Evolutionary conservation across 2,888 invertebrate genomes (phyloP).

Genomic region (Lycocerus yunnanus): DNA sequence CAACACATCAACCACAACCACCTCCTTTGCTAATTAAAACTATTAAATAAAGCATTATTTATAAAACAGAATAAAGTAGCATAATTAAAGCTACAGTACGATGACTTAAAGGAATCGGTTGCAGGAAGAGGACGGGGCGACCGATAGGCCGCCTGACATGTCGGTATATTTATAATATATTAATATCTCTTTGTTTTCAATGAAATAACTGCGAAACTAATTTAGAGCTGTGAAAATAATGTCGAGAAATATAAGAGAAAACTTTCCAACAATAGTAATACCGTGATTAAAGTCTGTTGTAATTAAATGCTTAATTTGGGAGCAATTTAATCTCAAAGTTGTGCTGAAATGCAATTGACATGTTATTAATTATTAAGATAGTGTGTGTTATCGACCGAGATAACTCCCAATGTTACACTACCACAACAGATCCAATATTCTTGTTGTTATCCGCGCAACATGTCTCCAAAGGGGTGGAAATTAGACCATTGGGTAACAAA

Average conservation of each 20-base stretch:
- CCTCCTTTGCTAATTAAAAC: too few relatives aligned
- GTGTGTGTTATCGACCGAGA: constrained; percentile 25
- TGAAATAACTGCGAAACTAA: not conserved
- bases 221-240: not conserved
- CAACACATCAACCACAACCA: too few relatives aligned
- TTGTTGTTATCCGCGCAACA: constrained; percentile 24
- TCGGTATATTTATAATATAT: too few relatives aligned
- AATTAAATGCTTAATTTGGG: not conserved
- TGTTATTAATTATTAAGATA: constrained; percentile 24
- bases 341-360: constrained; percentile 20
- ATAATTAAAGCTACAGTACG: too few relatives aligned
- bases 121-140: too few relatives aligned
- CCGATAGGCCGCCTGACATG: too few relatives aligned
- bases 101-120: too few relatives aligned
- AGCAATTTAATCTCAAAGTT: not conserved
- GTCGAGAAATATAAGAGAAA: not conserved
- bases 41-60: too few relatives aligned
- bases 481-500: constrained; percentile 24
- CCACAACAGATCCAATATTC: constrained; percentile 24
- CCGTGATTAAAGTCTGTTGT: not conserved
- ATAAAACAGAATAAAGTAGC: too few relatives aligned
- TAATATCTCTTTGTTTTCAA: not conserved
- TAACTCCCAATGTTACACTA: constrained; percentile 24
- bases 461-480: constrained; percentile 20
- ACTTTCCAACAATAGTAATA: not conserved